Conservation (phyloP, 2,888 invertebrate species). For the Tanypteryx hageni region DNA sequence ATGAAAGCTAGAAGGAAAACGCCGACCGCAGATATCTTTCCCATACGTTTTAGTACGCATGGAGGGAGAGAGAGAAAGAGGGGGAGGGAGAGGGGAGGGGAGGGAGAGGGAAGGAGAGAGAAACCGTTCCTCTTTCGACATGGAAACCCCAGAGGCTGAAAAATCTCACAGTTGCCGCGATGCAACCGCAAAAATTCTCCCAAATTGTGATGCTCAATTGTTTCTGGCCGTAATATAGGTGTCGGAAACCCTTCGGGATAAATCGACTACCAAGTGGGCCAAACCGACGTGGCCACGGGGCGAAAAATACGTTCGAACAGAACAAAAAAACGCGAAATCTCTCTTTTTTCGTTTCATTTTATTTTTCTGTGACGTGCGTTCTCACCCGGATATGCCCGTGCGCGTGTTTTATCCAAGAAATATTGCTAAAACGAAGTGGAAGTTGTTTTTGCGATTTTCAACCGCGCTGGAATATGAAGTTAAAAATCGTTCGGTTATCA, state of each 20-base stretch:
- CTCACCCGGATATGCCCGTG: conserved; percentile 15
- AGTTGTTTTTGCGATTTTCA: background rate
- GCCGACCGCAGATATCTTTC: conserved; percentile 11
- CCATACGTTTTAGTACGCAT: background rate
- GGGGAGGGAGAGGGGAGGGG: background rate
- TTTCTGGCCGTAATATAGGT: background rate
- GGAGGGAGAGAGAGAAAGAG: background rate
- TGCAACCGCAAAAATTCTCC: conserved; percentile 57
- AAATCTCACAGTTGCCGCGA: background rate
- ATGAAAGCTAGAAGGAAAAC: background rate
- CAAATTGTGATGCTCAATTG: conserved; percentile 46
- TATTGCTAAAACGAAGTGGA: background rate
- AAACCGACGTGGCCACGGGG: background rate
- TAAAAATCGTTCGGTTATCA: no score
- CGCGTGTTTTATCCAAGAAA: conserved; percentile 19
- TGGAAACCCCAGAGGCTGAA: background rate
- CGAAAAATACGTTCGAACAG: background rate
- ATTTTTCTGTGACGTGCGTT: conserved; percentile 9
- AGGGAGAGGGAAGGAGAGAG: background rate
- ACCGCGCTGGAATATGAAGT: no score
- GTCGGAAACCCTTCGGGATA: conserved; percentile 25
- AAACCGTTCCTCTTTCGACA: conserved; percentile 16
- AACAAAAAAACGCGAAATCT: background rate
- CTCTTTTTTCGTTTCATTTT: background rate
- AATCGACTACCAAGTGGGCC: conserved; percentile 24